Base-by-base conservation (phyloP, 2,113 vertebrate species). In the Hippocampus mohnikei region DNA sequence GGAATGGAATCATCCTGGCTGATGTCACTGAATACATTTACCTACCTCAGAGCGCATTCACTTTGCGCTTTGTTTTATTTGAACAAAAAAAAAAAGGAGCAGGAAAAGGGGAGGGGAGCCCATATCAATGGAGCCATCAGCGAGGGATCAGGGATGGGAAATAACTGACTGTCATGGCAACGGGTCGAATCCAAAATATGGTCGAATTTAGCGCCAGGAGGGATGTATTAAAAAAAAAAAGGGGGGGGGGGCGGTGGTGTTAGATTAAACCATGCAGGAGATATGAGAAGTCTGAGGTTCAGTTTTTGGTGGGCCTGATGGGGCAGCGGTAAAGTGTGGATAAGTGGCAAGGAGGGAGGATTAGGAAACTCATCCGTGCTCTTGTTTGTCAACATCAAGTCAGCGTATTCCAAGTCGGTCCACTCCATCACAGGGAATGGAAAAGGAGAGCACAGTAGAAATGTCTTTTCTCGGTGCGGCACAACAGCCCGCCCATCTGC, bases 1-100 rank as follows among this genome's bases (percentile, higher is more conserved):
- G 93, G 95, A 95, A 95, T 94, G 91, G 94, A 95, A 94, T 95
- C 93, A 94, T 94, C 94, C 95, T 79, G 94, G 95, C 95, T 92
- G 87, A 93, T 96, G 95, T 95, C 95, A 95, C 91, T 84, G 96
- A 95, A 97, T 97, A 96, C 93, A 96, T 97, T 96, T 96, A 96
- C 96, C 95, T 96, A 95, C 96, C 95, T 95, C 95, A 94, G 94
- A 33, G 96, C 87, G 85, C 92, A 95, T 96, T 97, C 94, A 96
- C 83, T 71, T 72, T 68, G 65, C 72, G 86, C 88, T 92, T 92
- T 91, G 90, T 92, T 92, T 93, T 90, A 88, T 89, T 85, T 78
- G 76, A 81, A 90, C 87, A 88, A 85, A 89, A 84, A 53, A 18
- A 78, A 73, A 79, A 68, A 72, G 66, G 74, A 50, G 46, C 15